Percentiles rank a stretch among this genome's conserved stretches.
These are phyloP conservation scores for Lasiurus cinereus DNA, from an alignment of 2,113 vertebrate species.

Conservation along the genomic window DNA sequence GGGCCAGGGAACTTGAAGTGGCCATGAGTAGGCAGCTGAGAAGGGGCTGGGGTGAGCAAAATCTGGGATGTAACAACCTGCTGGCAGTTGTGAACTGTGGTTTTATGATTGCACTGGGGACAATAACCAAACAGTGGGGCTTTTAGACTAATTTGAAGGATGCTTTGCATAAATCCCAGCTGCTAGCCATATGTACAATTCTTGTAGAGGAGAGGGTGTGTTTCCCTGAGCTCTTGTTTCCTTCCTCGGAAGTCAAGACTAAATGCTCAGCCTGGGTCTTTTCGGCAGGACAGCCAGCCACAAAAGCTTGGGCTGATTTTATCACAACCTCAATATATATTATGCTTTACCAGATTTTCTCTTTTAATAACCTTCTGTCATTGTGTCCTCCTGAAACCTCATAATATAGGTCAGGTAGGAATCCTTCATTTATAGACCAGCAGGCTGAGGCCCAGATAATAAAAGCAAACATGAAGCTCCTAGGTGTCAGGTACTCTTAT, in stretches of 20 bases:
- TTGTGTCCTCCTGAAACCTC: constrained; percentile 57
- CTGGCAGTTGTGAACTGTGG: constrained; percentile 72
- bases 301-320: constrained; percentile 57
- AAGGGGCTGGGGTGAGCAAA: not conserved
- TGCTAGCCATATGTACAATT: constrained; percentile 82
- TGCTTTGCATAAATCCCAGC: constrained; percentile 83
- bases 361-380: constrained; percentile 29
- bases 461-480: constrained; percentile 34
- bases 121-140: constrained; percentile 80
- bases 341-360: constrained; percentile 52
- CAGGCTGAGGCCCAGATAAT: constrained; percentile 42
- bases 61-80: constrained; percentile 71
- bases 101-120: constrained; percentile 77
- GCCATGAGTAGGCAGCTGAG: constrained; percentile 50
- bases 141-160: constrained; percentile 83
- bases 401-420: constrained; percentile 27
- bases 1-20: constrained; percentile 63
- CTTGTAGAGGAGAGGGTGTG: constrained; percentile 68
- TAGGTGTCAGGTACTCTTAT: not conserved
- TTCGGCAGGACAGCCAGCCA: not conserved
- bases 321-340: constrained; percentile 61
- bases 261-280: constrained; percentile 56
- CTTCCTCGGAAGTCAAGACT: constrained; percentile 73
- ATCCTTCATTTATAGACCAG: constrained; percentile 45
- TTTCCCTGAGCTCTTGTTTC: constrained; percentile 78